Percentiles rank a stretch among this genome's conserved stretches.
These are phyloP conservation scores for Melanostigma gelatinosum DNA, from an alignment of 2,113 vertebrate species.

Conservation along the genomic window DNA sequence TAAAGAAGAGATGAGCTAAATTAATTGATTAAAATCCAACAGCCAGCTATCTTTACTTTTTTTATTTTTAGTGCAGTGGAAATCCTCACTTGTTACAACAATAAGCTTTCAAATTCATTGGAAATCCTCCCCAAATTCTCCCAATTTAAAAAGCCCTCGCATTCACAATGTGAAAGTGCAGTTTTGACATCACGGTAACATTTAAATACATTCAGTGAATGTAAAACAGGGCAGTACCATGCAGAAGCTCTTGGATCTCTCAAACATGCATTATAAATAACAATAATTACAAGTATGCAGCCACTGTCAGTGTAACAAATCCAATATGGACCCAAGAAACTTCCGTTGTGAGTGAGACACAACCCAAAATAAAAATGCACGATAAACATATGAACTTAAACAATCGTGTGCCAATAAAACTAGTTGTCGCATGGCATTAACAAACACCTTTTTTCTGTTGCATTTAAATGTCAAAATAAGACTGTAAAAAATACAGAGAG, in stretches of 20 bases:
- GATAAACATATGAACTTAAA: conserved; percentile 10
- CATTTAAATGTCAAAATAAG: conserved; percentile 12
- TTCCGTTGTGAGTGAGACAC: conserved; percentile 60
- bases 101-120: conserved; percentile 62
- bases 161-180: conserved; percentile 56
- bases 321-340: conserved; percentile 77
- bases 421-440: neutral
- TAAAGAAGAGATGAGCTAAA: neutral
- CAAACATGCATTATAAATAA: conserved; percentile 63
- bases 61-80: conserved; percentile 32
- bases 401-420: conserved; percentile 29
- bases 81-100: conserved; percentile 39
- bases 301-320: conserved; percentile 51
- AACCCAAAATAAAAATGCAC: conserved; percentile 45
- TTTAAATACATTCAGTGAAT: conserved; percentile 68
- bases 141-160: conserved; percentile 62
- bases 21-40: neutral
- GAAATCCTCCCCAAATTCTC: conserved; percentile 33
- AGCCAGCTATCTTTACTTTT: neutral
- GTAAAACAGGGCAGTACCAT: conserved; percentile 49
- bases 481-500: conserved; percentile 8
- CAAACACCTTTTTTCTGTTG: neutral
- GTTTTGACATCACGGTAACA: conserved; percentile 56
- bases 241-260: conserved; percentile 61
- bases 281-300: conserved; percentile 23